A percentile compares a stretch with the other conserved stretches of the same genome.
Evolutionary conservation across 2,797 vertebrate species (phyloP).

Genomic region (Hozukius guyotensis): DNA sequence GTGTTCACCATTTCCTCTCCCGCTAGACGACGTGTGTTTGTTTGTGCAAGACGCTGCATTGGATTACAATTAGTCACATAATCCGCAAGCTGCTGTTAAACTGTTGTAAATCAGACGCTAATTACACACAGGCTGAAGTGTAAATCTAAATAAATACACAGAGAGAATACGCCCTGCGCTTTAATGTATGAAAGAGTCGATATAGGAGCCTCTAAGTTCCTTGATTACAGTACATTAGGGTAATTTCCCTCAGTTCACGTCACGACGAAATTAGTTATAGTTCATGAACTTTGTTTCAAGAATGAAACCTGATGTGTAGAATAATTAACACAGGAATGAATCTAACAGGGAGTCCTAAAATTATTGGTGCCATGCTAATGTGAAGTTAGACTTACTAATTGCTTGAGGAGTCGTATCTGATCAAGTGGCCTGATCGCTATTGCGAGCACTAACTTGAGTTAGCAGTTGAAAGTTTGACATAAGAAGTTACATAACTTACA

Average conservation of each 20-base stretch:
- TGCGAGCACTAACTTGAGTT: no score
- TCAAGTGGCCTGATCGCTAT: neutral
- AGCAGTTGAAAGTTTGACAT: no score
- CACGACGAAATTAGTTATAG: neutral
- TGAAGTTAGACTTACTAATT: no score
- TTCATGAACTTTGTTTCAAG: neutral
- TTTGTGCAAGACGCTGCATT: neutral
- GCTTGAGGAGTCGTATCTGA: neutral
- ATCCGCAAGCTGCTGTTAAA: neutral
- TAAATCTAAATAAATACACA: neutral
- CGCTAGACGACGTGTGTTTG: neutral
- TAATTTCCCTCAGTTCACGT: neutral
- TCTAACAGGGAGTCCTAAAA: no score
- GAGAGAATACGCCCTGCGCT: neutral
- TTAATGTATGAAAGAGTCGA: neutral
- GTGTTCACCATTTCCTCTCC: neutral
- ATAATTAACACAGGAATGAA: neutral
- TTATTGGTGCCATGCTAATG: no score
- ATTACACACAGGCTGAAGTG: neutral
- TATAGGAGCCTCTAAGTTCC: neutral
- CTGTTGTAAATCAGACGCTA: neutral
- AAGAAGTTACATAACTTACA: no score
- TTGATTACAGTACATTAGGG: neutral
- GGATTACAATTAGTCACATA: constrained; percentile 11
- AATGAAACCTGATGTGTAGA: neutral